Conservation (phyloP, 2,888 invertebrate species). For the Caenorhabditis imperialis region DNA sequence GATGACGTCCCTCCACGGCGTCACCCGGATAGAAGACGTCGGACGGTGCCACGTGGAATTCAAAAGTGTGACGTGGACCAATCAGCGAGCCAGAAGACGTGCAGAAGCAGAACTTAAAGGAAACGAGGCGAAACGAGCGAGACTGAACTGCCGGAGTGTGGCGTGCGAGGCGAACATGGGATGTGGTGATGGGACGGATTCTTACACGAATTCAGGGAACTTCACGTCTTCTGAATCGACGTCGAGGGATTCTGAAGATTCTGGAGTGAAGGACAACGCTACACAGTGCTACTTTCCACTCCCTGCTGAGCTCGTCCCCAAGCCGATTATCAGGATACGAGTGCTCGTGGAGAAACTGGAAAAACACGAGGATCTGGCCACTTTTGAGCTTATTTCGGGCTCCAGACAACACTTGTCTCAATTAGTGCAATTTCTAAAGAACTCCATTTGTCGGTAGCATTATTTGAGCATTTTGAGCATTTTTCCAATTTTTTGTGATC, state of each 20-base stretch:
- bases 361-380: neutral
- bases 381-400: slow-evolving; percentile 43
- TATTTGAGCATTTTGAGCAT: slow-evolving; percentile 1
- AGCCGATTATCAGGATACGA: slow-evolving; percentile 17
- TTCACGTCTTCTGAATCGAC: slow-evolving; percentile 11
- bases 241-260: neutral
- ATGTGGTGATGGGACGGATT: slow-evolving; percentile 50
- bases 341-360: slow-evolving; percentile 2
- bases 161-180: slow-evolving; percentile 32
- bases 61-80: slow-evolving; percentile 46
- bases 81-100: slow-evolving; percentile 25
- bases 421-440: slow-evolving; percentile 45
- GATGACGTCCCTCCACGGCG: slow-evolving; percentile 11
- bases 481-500: no score
- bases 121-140: neutral
- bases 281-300: slow-evolving; percentile 42
- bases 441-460: slow-evolving; percentile 19
- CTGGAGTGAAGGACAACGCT: no score
- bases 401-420: slow-evolving; percentile 42
- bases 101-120: slow-evolving; percentile 23
- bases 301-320: neutral
- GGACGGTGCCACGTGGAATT: slow-evolving; percentile 21
- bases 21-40: neutral
- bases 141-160: neutral
- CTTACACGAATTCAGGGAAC: slow-evolving; percentile 40